Evolutionary conservation across 1,140 invertebrate species (phyloP), one percentile per base, ranked within the genome.

Genomic region (Magallana gigas): DNA sequence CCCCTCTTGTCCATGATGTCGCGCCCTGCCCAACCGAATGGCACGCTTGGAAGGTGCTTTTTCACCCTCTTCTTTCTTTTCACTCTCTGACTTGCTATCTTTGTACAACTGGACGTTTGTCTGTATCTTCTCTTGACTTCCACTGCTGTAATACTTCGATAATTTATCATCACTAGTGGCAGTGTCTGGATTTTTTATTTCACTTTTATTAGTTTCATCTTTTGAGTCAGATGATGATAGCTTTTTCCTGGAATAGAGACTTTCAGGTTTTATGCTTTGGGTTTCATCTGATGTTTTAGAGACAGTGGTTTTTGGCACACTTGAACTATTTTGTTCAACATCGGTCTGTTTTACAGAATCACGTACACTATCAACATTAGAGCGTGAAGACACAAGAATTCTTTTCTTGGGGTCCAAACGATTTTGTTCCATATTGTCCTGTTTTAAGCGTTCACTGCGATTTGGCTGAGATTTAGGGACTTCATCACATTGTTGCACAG

Each of bases 361-460:
- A 57, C 48, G 81, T 56, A 83, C 12, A 18, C 57, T 83, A 57
- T 83, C 81, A 57, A 83, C 48, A 57, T 58, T 18, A 57, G 81
- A 83, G 56, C 81, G 81, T 1, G 81, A 83, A 57, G 81, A 83
- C 18, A 83, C 81, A 18, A 83, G 57, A 83, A 83, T 83, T 83
- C 18, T 83, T n/a, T 56, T 57, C 57, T 57, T 83, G 36, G 81
- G n/a, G 18, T 83, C 81, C 57, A 18, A 56, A 83, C 57, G 81
- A 58, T 58, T 57, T 57, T 83, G 48, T 57, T 83, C 81, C 8
- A 57, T 57, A 8, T 83, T 57, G 18, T 83, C 81, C 14, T 83
- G 48, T 83, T 58, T 83, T 56, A 58, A 76, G 36, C 68, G 68
- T 29, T 76, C 68, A 76, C 68, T 29, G 36, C 8, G 23, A 3